Evolutionary conservation across 2,888 invertebrate species (phyloP), one percentile per base, ranked within the genome.

Genomic region (Abscondita cerata): DNA sequence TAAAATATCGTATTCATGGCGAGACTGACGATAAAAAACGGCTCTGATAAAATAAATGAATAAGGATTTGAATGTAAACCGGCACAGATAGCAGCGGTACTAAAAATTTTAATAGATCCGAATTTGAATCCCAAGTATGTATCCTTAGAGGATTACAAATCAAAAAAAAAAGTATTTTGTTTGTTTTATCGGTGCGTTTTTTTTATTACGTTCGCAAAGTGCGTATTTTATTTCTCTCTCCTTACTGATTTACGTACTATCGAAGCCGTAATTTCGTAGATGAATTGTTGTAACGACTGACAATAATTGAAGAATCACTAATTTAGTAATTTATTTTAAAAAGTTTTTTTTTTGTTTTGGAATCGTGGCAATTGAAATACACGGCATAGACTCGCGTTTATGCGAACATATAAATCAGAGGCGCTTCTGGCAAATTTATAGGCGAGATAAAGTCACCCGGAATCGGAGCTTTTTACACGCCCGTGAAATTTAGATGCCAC

Each of bases 381-480:
- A 59, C 48, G 60, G 64, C 59, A 64, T 64, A 64, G 64, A 64
- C 59, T 64, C 56, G 64, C 64, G 78, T 81, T 81, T 81, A 81
- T 79, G 78, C 78, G 80, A 77, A 78, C 79, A 77, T 77, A 81
- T 81, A 81, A 81, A 81, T 81, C 81, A 81, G 80, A 75, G 78
- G 78, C 78, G 80, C 80, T 80, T 80, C 80, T 81, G 80, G 80
- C 80, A 79, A 81, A 81, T 81, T 81, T 81, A 81, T 81, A 75
- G 80, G 76, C 76, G 72, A 81, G 81, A 81, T 81, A 81, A 81
- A 81, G 81, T 80, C 80, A 79, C 76, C 78, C 78, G 75, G 80
- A 78, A 79, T 78, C 78, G 79, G 77, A 76, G 80, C 78, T 81
- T 81, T 81, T 80, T 81, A 81, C 80, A 80, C 77, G 75, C 76